Conservation (phyloP, 1,140 invertebrate genomes). For the Fopius arisanus region DNA sequence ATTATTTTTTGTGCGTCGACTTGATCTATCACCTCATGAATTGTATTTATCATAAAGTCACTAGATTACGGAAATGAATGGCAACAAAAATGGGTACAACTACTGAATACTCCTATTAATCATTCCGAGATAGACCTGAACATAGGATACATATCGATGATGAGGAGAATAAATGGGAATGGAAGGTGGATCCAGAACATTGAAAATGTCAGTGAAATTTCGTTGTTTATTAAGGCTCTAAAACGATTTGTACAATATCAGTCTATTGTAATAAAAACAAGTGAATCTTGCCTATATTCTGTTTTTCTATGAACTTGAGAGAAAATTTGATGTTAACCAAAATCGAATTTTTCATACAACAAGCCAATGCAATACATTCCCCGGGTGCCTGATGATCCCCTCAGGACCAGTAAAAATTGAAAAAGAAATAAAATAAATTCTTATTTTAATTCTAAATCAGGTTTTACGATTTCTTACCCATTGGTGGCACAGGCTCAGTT, state of each 20-base stretch:
- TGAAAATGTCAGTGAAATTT: constrained; percentile 51
- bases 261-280: constrained; percentile 62
- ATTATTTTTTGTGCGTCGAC: constrained; percentile 8
- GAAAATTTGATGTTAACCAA: no score
- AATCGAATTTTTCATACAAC: no score
- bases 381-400: no score
- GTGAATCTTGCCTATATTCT: constrained; percentile 58
- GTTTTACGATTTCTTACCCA: no score
- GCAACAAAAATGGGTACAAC: constrained; percentile 44
- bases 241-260: constrained; percentile 62
- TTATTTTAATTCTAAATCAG: no score
- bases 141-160: constrained; percentile 61
- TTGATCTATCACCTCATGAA: constrained; percentile 2
- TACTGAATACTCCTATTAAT: constrained; percentile 47
- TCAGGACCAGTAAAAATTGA: no score
- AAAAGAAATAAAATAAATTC: no score
- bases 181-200: no score
- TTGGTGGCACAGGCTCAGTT: no score
- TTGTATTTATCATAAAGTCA: constrained; percentile 29
- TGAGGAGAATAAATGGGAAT: constrained; percentile 31
- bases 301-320: no score
- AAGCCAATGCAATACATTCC: no score
- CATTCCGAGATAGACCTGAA: constrained; percentile 50
- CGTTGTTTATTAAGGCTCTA: constrained; percentile 60
- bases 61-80: constrained; percentile 24